Evolutionary conservation across 1,140 invertebrate species (phyloP), one percentile per base, ranked within the genome.

Genomic region (Philopotamus ludificatus): DNA sequence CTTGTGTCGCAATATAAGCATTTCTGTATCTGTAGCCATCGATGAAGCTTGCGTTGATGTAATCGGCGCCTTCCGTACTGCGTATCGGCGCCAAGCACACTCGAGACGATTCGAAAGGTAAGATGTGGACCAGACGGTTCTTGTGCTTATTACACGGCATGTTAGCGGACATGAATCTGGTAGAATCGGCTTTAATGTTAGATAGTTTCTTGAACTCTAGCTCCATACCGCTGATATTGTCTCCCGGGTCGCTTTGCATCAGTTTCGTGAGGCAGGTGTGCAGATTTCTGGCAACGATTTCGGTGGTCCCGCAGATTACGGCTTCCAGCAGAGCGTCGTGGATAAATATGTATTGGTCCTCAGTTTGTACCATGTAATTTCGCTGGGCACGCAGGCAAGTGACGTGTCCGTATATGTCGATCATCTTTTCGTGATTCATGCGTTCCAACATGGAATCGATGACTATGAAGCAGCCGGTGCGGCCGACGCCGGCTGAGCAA

Each of bases 261-360:
- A 99, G 81, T 72, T 94, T 94, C 73, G 98, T 94, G 65, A 99
- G 91, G 77, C 99, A 96, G 7, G 89, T 86, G 72, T 97, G 94
- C 28, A 99, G 81, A 75, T 94, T 95, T 34, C 91, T 85, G 3
- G 93, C 93, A 0, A 93, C 91, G 8, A 93, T 83, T 79, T 99
- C 97, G 0, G 97, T 99, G 69, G 90, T 89, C 2, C 96, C 97
- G 74, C 94, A 95, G 47, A 95, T 90, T 0, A 98, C 93, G 1
- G 96, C 96, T 78, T 99, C 97, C 7, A 99, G 80, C 1, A 98
- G 84, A 4, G 95, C 89, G 75, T 99, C 97, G 76, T 99, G 96
- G 68, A 99, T 99, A 80, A 99, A 99, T 60, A 99, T 95, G 77
- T 99, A 99, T 77, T 99, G 98, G 77, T 99, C 97, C 77, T 99